These are phyloP conservation scores for Setophaga petechia DNA, from an alignment of 2,113 vertebrate species.

Conservation along the genomic window DNA sequence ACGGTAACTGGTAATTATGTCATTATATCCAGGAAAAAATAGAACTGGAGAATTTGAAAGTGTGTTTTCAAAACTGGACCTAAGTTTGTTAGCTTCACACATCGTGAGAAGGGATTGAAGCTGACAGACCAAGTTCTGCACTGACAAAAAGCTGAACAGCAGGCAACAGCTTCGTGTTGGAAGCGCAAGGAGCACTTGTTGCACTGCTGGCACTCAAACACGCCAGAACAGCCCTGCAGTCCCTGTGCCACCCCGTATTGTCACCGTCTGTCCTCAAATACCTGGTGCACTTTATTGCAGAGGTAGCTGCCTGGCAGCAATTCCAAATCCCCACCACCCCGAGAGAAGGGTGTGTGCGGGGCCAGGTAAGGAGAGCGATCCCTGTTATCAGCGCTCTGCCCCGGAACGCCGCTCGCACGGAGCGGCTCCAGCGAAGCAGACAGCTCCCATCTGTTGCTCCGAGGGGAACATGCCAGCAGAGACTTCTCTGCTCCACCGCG, in stretches of 20 bases:
- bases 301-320: neutral
- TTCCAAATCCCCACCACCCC: neutral
- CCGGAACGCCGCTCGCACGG: neutral
- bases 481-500: neutral
- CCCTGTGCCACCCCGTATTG: neutral
- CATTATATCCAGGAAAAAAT: constrained; percentile 36
- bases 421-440: neutral
- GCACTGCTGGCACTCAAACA: neutral
- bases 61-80: neutral
- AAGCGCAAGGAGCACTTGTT: neutral
- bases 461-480: neutral
- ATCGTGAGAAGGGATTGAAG: neutral
- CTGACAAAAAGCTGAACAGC: neutral
- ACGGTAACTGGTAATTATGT: constrained; percentile 18
- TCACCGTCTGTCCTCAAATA: neutral
- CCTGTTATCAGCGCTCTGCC: neutral
- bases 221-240: neutral
- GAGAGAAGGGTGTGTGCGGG: neutral
- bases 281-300: neutral
- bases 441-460: neutral
- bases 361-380: neutral
- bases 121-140: neutral
- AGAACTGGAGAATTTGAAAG: constrained; percentile 4
- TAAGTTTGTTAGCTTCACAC: neutral
- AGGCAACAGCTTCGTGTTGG: neutral